A percentile compares a stretch with the other conserved stretches of the same genome.
phyloP scores from a whole-genome alignment of 2,113 vertebrate genomes.

The Opisthocomus hoazin region DNA sequence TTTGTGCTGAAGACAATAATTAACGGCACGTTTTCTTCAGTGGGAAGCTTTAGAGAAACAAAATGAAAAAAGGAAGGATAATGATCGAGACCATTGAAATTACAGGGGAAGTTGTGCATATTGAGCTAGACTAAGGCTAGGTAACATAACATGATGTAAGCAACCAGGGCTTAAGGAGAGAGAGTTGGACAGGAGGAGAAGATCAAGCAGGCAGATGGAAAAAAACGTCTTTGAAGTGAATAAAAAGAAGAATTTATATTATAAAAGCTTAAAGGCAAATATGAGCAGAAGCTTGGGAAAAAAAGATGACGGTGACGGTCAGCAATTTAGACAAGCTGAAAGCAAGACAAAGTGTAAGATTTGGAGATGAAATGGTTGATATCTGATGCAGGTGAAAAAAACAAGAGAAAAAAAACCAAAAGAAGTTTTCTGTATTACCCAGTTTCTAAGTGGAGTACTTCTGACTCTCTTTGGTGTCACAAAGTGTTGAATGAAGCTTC shows the following conservation, averaged over 20 bases:
- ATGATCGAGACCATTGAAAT: not conserved
- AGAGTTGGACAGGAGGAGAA: not conserved
- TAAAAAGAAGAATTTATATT: not conserved
- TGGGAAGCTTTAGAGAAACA: not conserved
- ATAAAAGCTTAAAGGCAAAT: not conserved
- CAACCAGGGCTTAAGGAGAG: not conserved
- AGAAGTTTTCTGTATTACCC: not conserved
- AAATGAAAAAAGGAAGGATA: not conserved
- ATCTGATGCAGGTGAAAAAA: not conserved
- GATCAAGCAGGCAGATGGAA: not conserved
- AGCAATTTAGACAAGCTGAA: not conserved
- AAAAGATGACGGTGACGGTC: not conserved
- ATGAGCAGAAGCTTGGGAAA: not conserved
- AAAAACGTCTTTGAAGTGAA: not conserved
- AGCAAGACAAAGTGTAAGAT: not conserved
- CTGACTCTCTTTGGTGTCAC: not conserved
- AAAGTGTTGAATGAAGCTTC: not conserved
- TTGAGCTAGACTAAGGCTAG: not conserved
- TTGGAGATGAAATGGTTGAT: not conserved
- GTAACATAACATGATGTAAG: not conserved
- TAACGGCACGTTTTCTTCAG: not conserved
- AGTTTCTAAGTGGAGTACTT: not conserved
- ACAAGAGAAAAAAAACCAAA: fast-evolving
- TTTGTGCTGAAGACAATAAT: not conserved
- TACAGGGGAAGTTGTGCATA: not conserved